These are phyloP conservation scores for Eretmocerus hayati DNA, from an alignment of 2,888 invertebrate species.

Conservation along the genomic window DNA sequence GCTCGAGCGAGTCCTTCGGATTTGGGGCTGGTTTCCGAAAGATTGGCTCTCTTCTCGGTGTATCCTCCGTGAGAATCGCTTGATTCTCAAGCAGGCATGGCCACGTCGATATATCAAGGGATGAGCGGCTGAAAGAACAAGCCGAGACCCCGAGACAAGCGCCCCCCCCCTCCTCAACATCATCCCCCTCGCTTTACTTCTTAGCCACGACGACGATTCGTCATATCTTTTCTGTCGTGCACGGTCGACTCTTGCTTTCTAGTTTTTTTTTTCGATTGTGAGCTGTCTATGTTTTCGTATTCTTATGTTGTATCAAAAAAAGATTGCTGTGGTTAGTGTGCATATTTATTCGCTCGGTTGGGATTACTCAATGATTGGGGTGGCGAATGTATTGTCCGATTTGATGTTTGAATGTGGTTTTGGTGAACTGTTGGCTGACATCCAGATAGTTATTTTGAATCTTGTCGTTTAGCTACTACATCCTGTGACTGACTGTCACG, in stretches of 20 bases:
- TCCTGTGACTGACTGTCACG: too few species aligned
- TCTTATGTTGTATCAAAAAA: background rate
- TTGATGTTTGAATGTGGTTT: background rate
- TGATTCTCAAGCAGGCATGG: too few species aligned
- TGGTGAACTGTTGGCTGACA: too few species aligned
- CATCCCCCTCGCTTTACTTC: background rate
- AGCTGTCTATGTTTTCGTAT: too few species aligned
- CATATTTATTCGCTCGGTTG: conserved; percentile 6
- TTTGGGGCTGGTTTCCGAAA: conserved; percentile 47
- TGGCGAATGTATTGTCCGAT: background rate
- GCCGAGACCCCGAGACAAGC: too few species aligned
- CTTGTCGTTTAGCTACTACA: too few species aligned
- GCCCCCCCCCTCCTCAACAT: too few species aligned
- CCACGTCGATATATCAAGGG: conserved; percentile 43
- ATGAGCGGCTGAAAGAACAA: conserved; percentile 35
- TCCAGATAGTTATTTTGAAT: too few species aligned
- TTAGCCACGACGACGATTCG: conserved; percentile 10
- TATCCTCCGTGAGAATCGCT: conserved; percentile 45
- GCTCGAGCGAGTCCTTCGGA: conserved; percentile 39
- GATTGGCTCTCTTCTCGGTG: conserved; percentile 42
- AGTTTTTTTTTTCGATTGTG: conserved; percentile 1
- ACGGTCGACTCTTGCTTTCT: too few species aligned
- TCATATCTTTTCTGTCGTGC: conserved; percentile 10
- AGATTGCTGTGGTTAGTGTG: background rate
- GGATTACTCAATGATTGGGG: conserved; percentile 8